Base-by-base conservation (phyloP, 2,888 invertebrate genomes). In the Didymodactylos carnosus region DNA sequence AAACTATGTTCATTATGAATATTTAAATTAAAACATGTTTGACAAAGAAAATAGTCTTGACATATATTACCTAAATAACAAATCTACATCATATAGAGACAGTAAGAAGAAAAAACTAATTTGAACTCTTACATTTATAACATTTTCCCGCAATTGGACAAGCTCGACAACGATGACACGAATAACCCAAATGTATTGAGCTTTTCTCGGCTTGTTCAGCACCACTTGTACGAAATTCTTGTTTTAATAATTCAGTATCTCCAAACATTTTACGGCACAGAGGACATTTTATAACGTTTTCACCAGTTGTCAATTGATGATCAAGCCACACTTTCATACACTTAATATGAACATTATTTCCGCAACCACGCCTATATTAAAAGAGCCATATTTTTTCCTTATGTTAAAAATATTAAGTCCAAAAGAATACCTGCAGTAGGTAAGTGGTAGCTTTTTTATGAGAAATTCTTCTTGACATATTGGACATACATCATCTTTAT, bases 281-380 rank as follows among this genome's bases (percentile, higher is more conserved):
- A 10, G 83, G 83, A 77, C 83, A 83, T 71, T 81, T 81, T 39
- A 83, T 80, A 49, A 71, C 76, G 8, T 78, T 77, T 69, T 81
- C 80, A 6, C 80, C 75, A 39, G 62, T 72, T 49, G 72, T 49
- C 41, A 62, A 43, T 72, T 83, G 83, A 75, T 83, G 83, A 69
- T 83, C 82, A 0, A 83, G 82, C 81, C 82, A 83, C 8, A 83
- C 79, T 76, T 80, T 80, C 83, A 83, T 83, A 78, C 83, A 83
- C 72, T 83, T 82, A 35, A 83, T 82, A 77, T 83, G 83, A 7
- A 83, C 80, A 75, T 79, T 83, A 78, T 83, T 83, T 10, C 83
- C 83, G 79, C 83, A 83, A 5, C 82, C 80, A 79, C 79, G 81
- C 72, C 83, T 82, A 76, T n/a, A n/a, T n/a, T n/a, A n/a, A n/a